Evolutionary conservation across 2,888 invertebrate genomes (phyloP).

Genomic region (Colletes collaris): DNA sequence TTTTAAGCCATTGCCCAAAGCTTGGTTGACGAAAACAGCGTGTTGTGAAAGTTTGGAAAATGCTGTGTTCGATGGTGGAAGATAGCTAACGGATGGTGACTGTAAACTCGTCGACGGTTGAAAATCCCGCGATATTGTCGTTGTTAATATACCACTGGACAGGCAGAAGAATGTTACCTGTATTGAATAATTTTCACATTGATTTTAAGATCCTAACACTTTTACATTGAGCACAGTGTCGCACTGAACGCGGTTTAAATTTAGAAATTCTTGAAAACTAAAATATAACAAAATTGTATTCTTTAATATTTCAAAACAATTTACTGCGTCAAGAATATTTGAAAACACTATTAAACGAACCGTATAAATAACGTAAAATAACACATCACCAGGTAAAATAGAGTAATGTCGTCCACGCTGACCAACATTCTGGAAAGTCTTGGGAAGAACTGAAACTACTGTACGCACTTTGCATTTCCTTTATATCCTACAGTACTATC

Average conservation of each 20-base stretch:
- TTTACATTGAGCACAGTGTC: too few relatives aligned
- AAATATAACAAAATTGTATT: too few relatives aligned
- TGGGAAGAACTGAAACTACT: conserved; percentile 58
- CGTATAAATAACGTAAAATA: background rate
- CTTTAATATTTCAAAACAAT: background rate
- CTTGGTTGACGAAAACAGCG: conserved; percentile 42
- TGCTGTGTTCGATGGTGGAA: conserved; percentile 21
- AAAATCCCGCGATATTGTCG: conserved; percentile 33
- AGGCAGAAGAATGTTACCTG: conserved; percentile 54
- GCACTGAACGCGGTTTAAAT: too few relatives aligned
- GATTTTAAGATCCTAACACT: background rate
- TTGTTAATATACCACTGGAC: conserved; percentile 56
- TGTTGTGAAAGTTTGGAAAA: conserved; percentile 44
- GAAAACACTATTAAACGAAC: too few relatives aligned
- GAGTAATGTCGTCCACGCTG: conserved; percentile 24
- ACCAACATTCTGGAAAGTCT: conserved; percentile 51
- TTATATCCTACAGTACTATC: conserved; percentile 62
- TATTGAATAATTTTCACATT: conserved; percentile 32
- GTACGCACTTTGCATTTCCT: conserved; percentile 54
- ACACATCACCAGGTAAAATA: conserved; percentile 57
- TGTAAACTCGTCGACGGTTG: conserved; percentile 29
- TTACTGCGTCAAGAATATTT: background rate
- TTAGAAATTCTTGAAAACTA: too few relatives aligned
- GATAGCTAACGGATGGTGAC: conserved; percentile 41
- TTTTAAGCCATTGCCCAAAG: conserved; percentile 32